Evolutionary conservation across 2,113 vertebrate species (phyloP), one percentile per base, ranked within the genome.

Genomic region (Herpailurus yagouaroundi): DNA sequence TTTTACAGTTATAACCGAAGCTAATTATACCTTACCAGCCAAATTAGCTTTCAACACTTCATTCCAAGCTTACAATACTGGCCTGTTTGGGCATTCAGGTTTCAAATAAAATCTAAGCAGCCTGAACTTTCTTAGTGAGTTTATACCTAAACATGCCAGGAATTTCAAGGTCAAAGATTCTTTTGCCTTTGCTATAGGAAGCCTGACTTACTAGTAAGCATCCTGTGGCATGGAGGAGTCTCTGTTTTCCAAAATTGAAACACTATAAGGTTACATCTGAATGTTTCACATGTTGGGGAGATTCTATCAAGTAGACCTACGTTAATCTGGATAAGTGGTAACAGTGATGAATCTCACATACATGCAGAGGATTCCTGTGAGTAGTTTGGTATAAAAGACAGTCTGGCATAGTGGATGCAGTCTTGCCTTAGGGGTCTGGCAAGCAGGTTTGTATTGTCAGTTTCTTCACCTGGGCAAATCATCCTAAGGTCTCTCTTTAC

Each of bases 121-220:
- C 74, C n/a, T 95, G 83, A 87, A 89, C 13, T 85, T 93, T 74
- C 77, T 88, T 63, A 71, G 66, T 91, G 85, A 95, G 50, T 74
- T 64, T 76, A 83, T 84, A 86, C 33, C 45, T 74, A 81, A 93
- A 57, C 15, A 57, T 91, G 21, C n/a, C 29, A 94, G 89, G 27
- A 89, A 13, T 69, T 52, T 1, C 33, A 63, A 95, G n/a, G 52
- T 69, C 50, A 92, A 93, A 63, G 81, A 57, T 52, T 68, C 41
- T 87, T 16, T 15, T 55, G 73, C 85, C 50, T 83, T 66, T 19
- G 25, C 15, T 83, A 18, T 16, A 80, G 90, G 73, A 81, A 92
- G 4, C 21, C 38, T 79, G 52, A 64, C 25, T 87, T 82, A 60
- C 13, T 68, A 63, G 38, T 48, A 89, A 93, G 48, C 82, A 82